phyloP scores from a whole-genome alignment of 2,888 invertebrate species.

The Eilema caniola region DNA sequence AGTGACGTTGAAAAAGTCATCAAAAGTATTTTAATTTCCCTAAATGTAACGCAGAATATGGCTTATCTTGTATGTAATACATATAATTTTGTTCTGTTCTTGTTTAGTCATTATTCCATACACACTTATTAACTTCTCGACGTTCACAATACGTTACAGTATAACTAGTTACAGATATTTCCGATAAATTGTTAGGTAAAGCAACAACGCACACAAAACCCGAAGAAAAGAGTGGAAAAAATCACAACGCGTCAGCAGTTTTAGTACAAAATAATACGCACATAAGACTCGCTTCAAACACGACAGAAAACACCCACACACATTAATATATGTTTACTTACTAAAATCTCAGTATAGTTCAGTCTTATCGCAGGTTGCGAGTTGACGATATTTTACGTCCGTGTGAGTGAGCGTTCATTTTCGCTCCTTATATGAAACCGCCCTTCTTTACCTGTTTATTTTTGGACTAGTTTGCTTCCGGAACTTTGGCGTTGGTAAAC shows the following conservation, averaged over 20 bases:
- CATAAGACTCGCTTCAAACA: background rate
- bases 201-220: constrained; percentile 47
- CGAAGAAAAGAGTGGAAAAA: constrained; percentile 59
- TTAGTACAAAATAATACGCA: constrained; percentile 23
- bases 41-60: no score
- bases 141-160: constrained; percentile 1
- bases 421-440: background rate
- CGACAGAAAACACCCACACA: background rate
- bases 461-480: constrained; percentile 59
- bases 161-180: constrained; percentile 21
- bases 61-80: background rate
- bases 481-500: constrained; percentile 68
- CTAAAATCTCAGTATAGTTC: background rate
- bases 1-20: no score
- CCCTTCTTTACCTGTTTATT: background rate
- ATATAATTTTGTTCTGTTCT: background rate
- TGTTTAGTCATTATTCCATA: constrained; percentile 1
- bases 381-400: background rate
- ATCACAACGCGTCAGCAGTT: constrained; percentile 68
- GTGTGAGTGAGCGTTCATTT: background rate
- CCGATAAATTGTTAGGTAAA: constrained; percentile 24
- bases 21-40: no score
- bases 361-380: background rate
- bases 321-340: background rate
- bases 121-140: background rate